These are phyloP conservation scores for Hylyphantes graminicola DNA, from an alignment of 1,140 invertebrate species.

Conservation along the genomic window DNA sequence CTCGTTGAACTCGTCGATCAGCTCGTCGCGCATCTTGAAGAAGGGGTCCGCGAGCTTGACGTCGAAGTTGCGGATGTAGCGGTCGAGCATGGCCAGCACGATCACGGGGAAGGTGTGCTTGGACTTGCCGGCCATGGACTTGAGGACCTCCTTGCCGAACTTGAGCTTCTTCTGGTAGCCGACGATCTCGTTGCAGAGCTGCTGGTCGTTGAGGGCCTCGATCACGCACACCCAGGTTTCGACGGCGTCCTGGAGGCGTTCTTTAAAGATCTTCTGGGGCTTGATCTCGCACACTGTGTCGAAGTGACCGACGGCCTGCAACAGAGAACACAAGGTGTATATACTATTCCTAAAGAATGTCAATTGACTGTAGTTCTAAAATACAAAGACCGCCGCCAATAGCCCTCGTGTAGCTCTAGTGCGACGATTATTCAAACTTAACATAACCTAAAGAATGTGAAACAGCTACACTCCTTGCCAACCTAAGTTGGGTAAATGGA, in stretches of 20 bases:
- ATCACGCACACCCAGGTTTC: constrained; percentile 56
- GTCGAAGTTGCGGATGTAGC: constrained; percentile 51
- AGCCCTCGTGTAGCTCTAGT: too few relatives aligned
- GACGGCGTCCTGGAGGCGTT: constrained; percentile 44
- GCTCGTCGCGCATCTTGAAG: constrained; percentile 65
- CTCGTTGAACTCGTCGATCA: constrained; percentile 64
- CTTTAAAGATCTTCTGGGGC: constrained; percentile 48
- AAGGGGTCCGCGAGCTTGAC: constrained; percentile 48
- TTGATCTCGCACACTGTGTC: constrained; percentile 28
- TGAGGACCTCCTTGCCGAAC: constrained; percentile 49
- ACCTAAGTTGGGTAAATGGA: too few relatives aligned
- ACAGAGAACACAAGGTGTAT: not conserved
- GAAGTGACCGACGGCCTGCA: constrained; percentile 43
- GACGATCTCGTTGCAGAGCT: constrained; percentile 46
- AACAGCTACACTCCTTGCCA: too few relatives aligned
- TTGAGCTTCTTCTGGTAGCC: constrained; percentile 54
- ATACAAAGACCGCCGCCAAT: too few relatives aligned
- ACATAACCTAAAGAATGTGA: too few relatives aligned
- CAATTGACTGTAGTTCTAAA: too few relatives aligned
- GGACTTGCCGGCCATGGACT: constrained; percentile 54
- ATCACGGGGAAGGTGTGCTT: constrained; percentile 55
- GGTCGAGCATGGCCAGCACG: constrained; percentile 28
- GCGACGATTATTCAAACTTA: too few relatives aligned
- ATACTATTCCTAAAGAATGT: too few relatives aligned
- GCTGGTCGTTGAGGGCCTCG: constrained; percentile 50